Conservation (phyloP, 2,797 vertebrate genomes). For the Dicrostonyx torquatus region DNA sequence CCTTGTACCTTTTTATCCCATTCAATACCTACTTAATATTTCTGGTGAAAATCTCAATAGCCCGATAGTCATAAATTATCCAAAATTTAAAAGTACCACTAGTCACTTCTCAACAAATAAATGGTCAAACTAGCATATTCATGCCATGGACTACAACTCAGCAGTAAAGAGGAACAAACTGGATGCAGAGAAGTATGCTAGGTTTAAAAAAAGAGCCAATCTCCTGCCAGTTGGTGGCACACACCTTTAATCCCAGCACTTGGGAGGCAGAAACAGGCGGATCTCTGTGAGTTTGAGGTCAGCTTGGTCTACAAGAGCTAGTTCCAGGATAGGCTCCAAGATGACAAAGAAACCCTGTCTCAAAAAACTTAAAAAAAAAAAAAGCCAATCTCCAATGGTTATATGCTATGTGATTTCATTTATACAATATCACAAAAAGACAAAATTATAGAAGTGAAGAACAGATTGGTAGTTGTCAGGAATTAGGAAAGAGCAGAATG, state of each 20-base stretch:
- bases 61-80: not conserved
- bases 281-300: no score
- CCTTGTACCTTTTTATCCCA: slow-evolving; percentile 34
- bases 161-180: slow-evolving; percentile 39
- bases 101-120: slow-evolving; percentile 37
- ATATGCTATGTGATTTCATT: slow-evolving; percentile 9
- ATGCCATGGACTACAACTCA: slow-evolving; percentile 7
- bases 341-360: no score
- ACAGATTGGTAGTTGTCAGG: slow-evolving; percentile 2
- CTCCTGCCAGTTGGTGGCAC: no score
- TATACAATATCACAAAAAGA: not conserved
- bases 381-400: slow-evolving; percentile 29
- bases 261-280: no score
- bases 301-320: no score
- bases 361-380: not conserved
- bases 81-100: slow-evolving; percentile 35
- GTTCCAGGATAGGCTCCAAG: no score
- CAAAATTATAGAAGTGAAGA: slow-evolving; percentile 45
- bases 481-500: not conserved
- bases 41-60: slow-evolving; percentile 33
- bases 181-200: slow-evolving; percentile 4
- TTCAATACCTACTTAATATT: slow-evolving; percentile 27
- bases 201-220: not conserved
- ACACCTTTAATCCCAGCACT: no score
- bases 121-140: slow-evolving; percentile 26